Base-by-base conservation (phyloP, 2,113 vertebrate genomes). In the Amazona vittata region DNA sequence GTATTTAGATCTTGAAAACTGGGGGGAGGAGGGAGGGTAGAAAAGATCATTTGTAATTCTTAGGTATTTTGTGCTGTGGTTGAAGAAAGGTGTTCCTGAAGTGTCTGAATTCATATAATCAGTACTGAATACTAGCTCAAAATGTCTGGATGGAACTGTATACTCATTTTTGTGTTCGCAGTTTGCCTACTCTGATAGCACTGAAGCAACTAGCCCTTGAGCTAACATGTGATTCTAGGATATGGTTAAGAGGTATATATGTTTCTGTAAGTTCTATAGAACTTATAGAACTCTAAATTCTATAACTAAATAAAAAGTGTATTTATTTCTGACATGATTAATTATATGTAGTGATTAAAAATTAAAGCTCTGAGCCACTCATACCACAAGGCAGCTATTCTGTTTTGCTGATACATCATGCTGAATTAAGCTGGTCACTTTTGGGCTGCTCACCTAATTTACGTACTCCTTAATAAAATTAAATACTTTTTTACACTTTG, bases 261-360 rank as follows among this genome's bases (percentile, higher is more conserved):
- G 18, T 63, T 64, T 85, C 8, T 80, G 4, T 57, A 57, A 57
- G 55, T 57, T 57, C 19, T 57, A 33, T 57, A 21, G 12, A 57
- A 20, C 31, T 57, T 57, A 57, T 21, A 33, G 55, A 57, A 33
- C 28, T 87, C 15, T 39, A 60, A 78, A 28, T 83, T 41, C 18
- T 60, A 1, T 35, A 70, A 82, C 25, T 83, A 80, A 85, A 83
- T 92, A 59, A 75, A 47, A 95, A 86, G 20, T 8, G 2, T 75
- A 31, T 83, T 96, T 84, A 37, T 83, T 96, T 86, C 43, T 92
- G 71, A 86, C 18, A 17, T 35, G 41, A 80, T 35, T 85, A 86
- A 79, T 90, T 92, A 81, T 35, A 67, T 14, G 28, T 57, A 81
- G 46, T 78, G 60, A 83, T 94, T 77, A 83, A 94, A 92, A 95